These are phyloP conservation scores for Chrysolophus pictus DNA, from an alignment of 2,797 vertebrate species.

Conservation along the genomic window DNA sequence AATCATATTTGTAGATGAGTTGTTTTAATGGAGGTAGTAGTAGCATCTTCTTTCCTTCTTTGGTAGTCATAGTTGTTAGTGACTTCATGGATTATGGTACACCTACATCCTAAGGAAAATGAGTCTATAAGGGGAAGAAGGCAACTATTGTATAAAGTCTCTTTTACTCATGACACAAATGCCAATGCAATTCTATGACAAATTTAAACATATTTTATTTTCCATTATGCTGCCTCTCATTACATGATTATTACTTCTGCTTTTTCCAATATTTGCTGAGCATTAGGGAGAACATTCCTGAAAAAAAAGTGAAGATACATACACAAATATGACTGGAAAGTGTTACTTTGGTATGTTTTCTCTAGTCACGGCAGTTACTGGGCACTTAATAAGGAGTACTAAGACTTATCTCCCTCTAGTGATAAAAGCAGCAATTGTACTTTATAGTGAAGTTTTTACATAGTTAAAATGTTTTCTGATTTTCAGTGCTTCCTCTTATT, in stretches of 20 bases:
- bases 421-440: slow-evolving; percentile 12
- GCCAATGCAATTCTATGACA: rapidly evolving
- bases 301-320: not conserved
- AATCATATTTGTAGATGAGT: not conserved
- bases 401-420: slow-evolving; percentile 55
- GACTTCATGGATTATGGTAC: not conserved
- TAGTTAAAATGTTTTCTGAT: not conserved
- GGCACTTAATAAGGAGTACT: not conserved
- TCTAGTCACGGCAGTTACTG: not conserved
- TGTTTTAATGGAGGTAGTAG: not conserved
- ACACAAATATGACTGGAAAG: not conserved
- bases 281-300: not conserved
- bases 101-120: not conserved
- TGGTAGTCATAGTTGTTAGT: not conserved
- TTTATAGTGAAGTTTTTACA: not conserved
- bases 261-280: not conserved
- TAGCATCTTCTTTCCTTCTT: not conserved
- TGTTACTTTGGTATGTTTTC: not conserved
- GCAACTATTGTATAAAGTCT: not conserved
- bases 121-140: not conserved
- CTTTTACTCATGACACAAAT: not conserved
- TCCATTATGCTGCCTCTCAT: not conserved
- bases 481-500: not conserved
- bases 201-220: not conserved
- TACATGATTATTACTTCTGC: not conserved